A percentile compares a stretch with the other conserved stretches of the same genome.
phyloP scores from a whole-genome alignment of 1,140 invertebrate genomes.

The Pentalonia nigronervosa region DNA sequence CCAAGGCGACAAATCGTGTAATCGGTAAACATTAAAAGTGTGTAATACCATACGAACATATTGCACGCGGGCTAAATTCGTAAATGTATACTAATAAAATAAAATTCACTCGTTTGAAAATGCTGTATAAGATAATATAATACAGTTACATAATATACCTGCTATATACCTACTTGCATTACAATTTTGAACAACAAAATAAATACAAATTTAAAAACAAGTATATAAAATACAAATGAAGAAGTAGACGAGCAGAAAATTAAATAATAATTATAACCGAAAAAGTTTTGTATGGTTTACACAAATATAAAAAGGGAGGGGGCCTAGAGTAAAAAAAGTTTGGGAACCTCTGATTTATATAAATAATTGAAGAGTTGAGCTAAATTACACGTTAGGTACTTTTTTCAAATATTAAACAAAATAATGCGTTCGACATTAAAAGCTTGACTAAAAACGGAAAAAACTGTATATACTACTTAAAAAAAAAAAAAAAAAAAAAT shows the following conservation, averaged over 20 bases:
- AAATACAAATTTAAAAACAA: not conserved
- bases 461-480: not conserved
- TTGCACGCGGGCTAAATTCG: not conserved
- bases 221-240: not conserved
- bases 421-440: not conserved
- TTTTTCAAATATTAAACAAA: not conserved
- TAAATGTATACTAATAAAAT: too few relatives aligned
- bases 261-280: not conserved
- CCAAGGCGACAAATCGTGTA: not conserved
- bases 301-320: not conserved
- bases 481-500: too few relatives aligned
- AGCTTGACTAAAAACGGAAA: not conserved
- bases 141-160: too few relatives aligned
- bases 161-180: too few relatives aligned
- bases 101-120: not conserved
- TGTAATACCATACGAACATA: not conserved
- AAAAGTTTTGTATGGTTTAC: not conserved
- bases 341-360: not conserved
- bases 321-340: too few relatives aligned
- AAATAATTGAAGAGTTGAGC: not conserved
- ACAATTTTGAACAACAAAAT: not conserved
- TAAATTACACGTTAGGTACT: not conserved
- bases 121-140: too few relatives aligned
- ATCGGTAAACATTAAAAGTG: not conserved
- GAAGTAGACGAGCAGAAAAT: too few relatives aligned